Base-by-base conservation (phyloP, 2,888 invertebrate species). In the Cosmia trapezina region DNA sequence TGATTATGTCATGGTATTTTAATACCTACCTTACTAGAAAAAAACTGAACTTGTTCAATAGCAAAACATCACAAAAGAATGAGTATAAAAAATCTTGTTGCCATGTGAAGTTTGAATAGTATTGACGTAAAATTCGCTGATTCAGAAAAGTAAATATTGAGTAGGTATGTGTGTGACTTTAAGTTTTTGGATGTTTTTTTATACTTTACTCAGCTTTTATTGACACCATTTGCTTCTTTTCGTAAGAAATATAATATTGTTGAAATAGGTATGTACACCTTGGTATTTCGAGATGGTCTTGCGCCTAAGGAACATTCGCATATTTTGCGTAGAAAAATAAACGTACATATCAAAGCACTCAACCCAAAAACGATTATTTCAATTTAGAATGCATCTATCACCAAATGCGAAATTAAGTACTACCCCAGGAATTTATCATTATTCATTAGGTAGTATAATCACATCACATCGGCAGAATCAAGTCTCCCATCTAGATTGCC, bases 91-190 rank as follows among this genome's bases (percentile, higher is more conserved):
- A 70, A 49, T 17, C 43, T 45, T 43, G 71, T 75, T 75, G 74
- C 78, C 43, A 78, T 49, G 74, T 49, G 22, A 28, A 56, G 49
- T 70, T 70, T 51, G 54, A 61, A 78, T 49, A 61, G 49, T 49
- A 45, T 43, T 56, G 49, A 54, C 71, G 61, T 56, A 71, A 78
- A 71, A 56, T 61, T 43, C 33, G 78, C 75, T 61, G 71, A 75
- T 73, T 73, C 54, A 80, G 22, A 43, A 72, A 60, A 37, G 12
- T 49, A 53, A 63, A 72, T 47, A 70, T 70, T 45, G 28, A 47
- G 76, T 43, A 70, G n/a, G 51, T 59, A 22, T 28, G 4, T 41
- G 9, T 51, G 28, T 47, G 47, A 59, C 57, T 47, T 41, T 19
- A 59, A 59, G 47, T 53, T 54, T 61, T 63, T 47, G 17, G 14